phyloP scores from a whole-genome alignment of 2,797 vertebrate genomes.

The Eospalax fontanierii region DNA sequence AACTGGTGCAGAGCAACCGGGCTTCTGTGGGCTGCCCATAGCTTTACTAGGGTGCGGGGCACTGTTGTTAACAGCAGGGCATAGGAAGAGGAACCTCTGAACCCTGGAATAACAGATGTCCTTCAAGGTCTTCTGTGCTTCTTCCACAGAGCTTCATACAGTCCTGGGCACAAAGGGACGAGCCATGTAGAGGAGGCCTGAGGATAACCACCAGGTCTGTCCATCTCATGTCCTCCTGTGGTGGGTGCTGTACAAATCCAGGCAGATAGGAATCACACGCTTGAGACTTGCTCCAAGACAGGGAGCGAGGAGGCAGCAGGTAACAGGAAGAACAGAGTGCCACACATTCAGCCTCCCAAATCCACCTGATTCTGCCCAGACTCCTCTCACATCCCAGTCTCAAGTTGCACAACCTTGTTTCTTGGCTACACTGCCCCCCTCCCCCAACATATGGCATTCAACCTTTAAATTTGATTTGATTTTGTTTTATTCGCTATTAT shows the following conservation, averaged over 20 bases:
- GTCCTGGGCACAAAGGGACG: neutral
- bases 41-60: neutral
- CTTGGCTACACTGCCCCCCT: neutral
- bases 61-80: neutral
- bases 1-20: fast-evolving
- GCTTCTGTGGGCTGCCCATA: neutral
- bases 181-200: neutral
- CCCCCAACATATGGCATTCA: neutral
- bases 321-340: constrained; percentile 17
- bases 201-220: neutral
- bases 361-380: neutral
- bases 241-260: neutral
- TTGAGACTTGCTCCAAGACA: neutral
- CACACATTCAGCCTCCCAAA: neutral
- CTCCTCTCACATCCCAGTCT: neutral
- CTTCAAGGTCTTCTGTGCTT: neutral
- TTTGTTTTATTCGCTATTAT: too few species aligned
- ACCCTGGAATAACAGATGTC: too few species aligned
- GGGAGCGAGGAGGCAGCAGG: neutral
- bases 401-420: neutral
- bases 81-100: too few species aligned
- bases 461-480: neutral
- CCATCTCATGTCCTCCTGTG: neutral
- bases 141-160: neutral
- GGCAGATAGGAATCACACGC: neutral